Evolutionary conservation across 2,113 vertebrate genomes (phyloP), one percentile per base, ranked within the genome.

Genomic region (Plecotus auritus): DNA sequence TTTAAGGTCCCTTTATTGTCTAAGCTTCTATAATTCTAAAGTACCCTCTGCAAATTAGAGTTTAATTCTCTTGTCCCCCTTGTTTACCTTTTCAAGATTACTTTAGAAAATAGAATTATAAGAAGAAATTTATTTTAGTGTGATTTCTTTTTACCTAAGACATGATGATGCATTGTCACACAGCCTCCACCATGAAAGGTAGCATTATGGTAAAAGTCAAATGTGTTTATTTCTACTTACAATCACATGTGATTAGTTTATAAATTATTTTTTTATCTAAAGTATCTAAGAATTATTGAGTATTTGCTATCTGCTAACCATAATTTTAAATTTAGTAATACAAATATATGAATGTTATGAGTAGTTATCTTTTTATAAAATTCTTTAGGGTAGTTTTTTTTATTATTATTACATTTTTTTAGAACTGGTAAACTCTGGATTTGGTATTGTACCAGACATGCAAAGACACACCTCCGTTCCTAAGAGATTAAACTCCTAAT

Each of bases 401-500:
- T 40, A n/a, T n/a, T n/a, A n/a, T 22, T 61, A 56, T 87, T 91
- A 83, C 74, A 76, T 77, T 88, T 85, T 30, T 87, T 89, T 30
- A 86, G 28, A 18, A 66, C 11, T 72, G 9, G 20, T 51, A 76
- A 93, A 81, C 28, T 77, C 35, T 85, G 7, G 32, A 82, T 94
- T 89, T 94, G 37, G n/a, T 92, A 37, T 66, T 66, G 5, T 69
- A 67, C 40, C 54, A 90, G 47, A 66, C 74, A 66, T 89, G 35
- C 84, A 96, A 91, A 97, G 56, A 89, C 93, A 95, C 45, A 93
- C 61, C 73, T 40, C 66, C 74, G 45, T 96, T 91, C 76, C 85
- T 93, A 78, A 85, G 82, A 88, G 84, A 92, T 96, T 95, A 93
- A 93, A 78, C 20, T 92, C 17, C 54, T 94, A 95, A 93, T 90